Base-by-base conservation (phyloP, 2,888 invertebrate genomes). In the Ectemnius cavifrons region DNA sequence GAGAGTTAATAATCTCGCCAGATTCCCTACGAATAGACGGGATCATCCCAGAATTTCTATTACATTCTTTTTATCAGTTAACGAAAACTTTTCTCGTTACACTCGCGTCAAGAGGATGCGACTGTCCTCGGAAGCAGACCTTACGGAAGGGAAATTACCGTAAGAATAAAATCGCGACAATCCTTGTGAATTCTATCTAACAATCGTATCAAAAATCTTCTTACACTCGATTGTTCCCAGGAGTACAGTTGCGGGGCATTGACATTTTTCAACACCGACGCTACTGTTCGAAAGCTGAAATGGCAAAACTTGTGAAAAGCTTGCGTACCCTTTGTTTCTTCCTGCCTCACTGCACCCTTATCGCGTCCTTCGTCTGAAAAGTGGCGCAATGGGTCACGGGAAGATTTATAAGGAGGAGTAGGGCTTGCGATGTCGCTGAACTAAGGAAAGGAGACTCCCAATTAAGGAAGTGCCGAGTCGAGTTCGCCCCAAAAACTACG, bases 401-500 rank as follows among this genome's bases (percentile, higher is more conserved):
- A 71, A 78, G 75, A 82, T 73, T 67, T 74, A 78, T 75, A 69
- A 62, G 65, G 52, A 14, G 62, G 16, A 6, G 67, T 64, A 76
- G 78, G 63, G 67, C 71, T 61, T 59, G 63, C 73, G 68, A 71
- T 71, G 64, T 71, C 72, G 61, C 65, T 58, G 65, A 73, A 73
- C 75, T 74, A 78, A 74, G 73, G 74, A 74, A 78, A 78, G 78
- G 77, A 67, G 75, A 73, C 78, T 84, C 74, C 80, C 86, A 86
- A 84, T 86, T 86, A 84, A 77, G 76, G 78, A 75, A 86, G 84
- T 84, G 80, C 78, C 77, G 73, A 73, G 70, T 80, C 71, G 80
- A 81, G 80, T 84, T 78, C 77, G 79, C 78, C 77, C 78, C 77
- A 82, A 85, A 84, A 86, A 86, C 78, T 78, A 77, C 82, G 69